These are phyloP conservation scores for Tribolium madens DNA, from an alignment of 1,140 invertebrate genomes.

Conservation along the genomic window DNA sequence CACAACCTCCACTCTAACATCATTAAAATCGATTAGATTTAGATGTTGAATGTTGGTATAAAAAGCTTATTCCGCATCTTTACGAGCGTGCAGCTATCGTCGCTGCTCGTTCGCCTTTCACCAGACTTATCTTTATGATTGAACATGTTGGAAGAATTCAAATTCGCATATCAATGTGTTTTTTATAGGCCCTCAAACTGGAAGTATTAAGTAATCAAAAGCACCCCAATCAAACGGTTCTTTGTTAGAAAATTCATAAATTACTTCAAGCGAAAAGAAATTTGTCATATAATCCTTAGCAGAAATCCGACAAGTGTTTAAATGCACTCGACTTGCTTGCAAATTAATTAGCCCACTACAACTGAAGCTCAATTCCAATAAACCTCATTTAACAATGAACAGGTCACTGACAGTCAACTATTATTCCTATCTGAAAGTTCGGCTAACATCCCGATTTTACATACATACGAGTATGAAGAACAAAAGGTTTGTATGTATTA, in stretches of 20 bases:
- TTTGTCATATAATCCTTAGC: not conserved
- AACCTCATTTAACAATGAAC: conserved; percentile 10
- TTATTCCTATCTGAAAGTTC: conserved; percentile 4
- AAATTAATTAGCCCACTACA: conserved; percentile 17
- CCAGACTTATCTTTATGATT: conserved; percentile 35
- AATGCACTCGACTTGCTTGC: not conserved
- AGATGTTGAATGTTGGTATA: conserved; percentile 53
- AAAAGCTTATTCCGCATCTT: conserved; percentile 56
- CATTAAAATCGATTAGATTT: conserved; percentile 60
- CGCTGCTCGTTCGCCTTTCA: conserved; percentile 26
- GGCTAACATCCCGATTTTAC: not conserved
- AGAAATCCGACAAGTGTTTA: not conserved
- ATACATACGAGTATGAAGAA: not conserved
- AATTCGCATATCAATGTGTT: conserved; percentile 28
- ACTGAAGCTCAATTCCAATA: not conserved
- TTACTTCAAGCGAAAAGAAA: not conserved
- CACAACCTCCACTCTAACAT: conserved; percentile 57
- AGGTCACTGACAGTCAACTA: conserved; percentile 7
- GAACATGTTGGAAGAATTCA: conserved; percentile 42
- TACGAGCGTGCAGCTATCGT: conserved; percentile 45
- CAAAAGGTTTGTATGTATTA: not conserved
- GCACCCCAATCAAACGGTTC: not conserved
- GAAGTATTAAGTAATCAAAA: conserved; percentile 42
- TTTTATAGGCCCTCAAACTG: conserved; percentile 40
- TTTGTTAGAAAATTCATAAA: conserved; percentile 31